Evolutionary conservation across 2,888 invertebrate genomes (phyloP), one percentile per base, ranked within the genome.

Genomic region (Rhabditoides inermis): DNA sequence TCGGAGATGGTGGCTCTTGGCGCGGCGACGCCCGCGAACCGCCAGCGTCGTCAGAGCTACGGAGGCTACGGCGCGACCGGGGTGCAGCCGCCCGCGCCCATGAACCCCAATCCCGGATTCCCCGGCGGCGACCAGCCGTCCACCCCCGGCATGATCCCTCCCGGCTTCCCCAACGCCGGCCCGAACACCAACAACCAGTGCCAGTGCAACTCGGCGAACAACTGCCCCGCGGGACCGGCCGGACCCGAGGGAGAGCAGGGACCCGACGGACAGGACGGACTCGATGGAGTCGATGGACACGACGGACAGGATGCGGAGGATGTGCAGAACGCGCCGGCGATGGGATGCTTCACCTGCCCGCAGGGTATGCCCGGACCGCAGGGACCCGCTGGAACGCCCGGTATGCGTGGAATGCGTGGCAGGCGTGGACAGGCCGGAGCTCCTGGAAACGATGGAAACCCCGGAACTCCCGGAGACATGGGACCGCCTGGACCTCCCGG

Each of bases 1-100:
- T 56, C 55, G 36, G 73, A 73, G 48, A 73, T 73, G 73, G 61
- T 73, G 32, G 58, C 55, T 27, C 65, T 73, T 45, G 73, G 73
- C 26, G 73, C 73, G 22, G 73, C 68, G 22, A 58, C 70, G n/a
- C 68, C 74, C 25, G 58, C 69, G n/a, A 73, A 75, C 59, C 63
- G 73, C 45, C 58, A 62, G 45, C 64, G 71, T 53, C 67, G 73
- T 57, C 68, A 74, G 53, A 57, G 61, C 50, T 73, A 75, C 39
- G 72, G 72, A 35, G 70, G 70, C 39, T 72, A 71, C 53, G 68
- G 68, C 45, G 71, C 71, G 32, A 55, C 46, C 26, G 62, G 62
- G 36, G 58, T 56, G 12, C 62, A 62, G 39, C 58, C 60, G 39
- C 62, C 59, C 45, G 53, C 53, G 27, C 55, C 60, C 41, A 47